These are phyloP conservation scores for Ceuthmochares aereus DNA, from an alignment of 2,113 vertebrate genomes.

Conservation along the genomic window DNA sequence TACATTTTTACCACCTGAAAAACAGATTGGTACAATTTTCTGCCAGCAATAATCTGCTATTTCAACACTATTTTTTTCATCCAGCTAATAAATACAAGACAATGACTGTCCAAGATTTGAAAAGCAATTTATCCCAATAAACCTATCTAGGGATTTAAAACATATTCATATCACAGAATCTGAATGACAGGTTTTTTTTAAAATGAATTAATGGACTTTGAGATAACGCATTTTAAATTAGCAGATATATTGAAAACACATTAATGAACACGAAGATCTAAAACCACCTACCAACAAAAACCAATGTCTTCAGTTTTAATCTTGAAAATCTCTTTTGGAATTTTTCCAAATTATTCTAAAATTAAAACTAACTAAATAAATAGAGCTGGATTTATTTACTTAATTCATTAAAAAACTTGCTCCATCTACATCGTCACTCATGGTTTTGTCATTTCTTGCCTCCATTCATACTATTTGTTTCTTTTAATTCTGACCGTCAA, in stretches of 20 bases:
- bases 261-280: not conserved
- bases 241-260: not conserved
- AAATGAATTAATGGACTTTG: not conserved
- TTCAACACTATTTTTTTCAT: not conserved
- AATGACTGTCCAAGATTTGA: not conserved
- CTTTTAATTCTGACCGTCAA: not conserved
- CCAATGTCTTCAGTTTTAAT: not conserved
- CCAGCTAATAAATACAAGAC: not conserved
- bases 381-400: not conserved
- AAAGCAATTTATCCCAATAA: slow-evolving; percentile 12
- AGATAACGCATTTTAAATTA: not conserved
- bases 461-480: not conserved
- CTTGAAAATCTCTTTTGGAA: not conserved
- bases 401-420: not conserved
- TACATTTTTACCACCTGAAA: not conserved
- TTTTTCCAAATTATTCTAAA: not conserved
- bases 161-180: not conserved
- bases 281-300: not conserved
- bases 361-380: not conserved
- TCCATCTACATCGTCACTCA: not conserved
- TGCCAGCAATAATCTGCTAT: not conserved
- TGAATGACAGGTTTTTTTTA: not conserved
- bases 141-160: not conserved
- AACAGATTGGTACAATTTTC: not conserved
- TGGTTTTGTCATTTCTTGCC: not conserved